These are phyloP conservation scores for Penaeus chinensis DNA, from an alignment of 1,140 invertebrate species.

Conservation along the genomic window DNA sequence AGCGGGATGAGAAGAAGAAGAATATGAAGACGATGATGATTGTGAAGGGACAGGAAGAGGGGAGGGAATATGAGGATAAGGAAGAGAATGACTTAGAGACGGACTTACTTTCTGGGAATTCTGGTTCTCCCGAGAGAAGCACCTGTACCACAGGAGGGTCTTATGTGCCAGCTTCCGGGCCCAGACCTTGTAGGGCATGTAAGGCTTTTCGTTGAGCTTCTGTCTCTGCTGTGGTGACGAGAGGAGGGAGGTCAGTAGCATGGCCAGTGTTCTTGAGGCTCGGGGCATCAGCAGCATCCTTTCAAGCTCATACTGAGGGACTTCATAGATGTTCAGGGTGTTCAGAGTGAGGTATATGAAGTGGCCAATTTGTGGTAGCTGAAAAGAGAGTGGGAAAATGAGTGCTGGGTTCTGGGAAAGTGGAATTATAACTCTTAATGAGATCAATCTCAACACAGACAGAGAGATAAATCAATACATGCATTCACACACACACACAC, in stretches of 20 bases:
- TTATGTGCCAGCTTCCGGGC: conserved; percentile 71
- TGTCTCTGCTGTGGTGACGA: conserved; percentile 66
- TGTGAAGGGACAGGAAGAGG: no score
- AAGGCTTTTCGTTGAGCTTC: conserved; percentile 69
- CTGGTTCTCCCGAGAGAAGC: conserved; percentile 69
- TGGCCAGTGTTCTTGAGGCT: conserved; percentile 72
- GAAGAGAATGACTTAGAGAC: neutral
- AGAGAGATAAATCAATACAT: no score
- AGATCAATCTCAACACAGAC: no score
- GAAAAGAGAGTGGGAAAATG: conserved; percentile 23
- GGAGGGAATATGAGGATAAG: no score
- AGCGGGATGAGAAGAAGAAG: no score
- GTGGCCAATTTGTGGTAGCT: conserved; percentile 72
- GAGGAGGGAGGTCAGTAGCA: conserved; percentile 74
- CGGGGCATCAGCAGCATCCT: conserved; percentile 74
- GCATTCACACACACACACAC: no score
- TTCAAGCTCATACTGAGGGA: conserved; percentile 75
- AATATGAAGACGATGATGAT: no score
- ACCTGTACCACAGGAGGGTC: conserved; percentile 72
- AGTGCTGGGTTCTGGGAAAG: no score
- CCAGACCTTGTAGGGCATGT: conserved; percentile 76
- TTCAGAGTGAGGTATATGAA: conserved; percentile 73
- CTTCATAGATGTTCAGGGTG: conserved; percentile 69
- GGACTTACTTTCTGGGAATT: conserved; percentile 69
- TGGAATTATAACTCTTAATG: no score